Base-by-base conservation (phyloP, 2,797 vertebrate genomes). In the Girardinus metallicus region DNA sequence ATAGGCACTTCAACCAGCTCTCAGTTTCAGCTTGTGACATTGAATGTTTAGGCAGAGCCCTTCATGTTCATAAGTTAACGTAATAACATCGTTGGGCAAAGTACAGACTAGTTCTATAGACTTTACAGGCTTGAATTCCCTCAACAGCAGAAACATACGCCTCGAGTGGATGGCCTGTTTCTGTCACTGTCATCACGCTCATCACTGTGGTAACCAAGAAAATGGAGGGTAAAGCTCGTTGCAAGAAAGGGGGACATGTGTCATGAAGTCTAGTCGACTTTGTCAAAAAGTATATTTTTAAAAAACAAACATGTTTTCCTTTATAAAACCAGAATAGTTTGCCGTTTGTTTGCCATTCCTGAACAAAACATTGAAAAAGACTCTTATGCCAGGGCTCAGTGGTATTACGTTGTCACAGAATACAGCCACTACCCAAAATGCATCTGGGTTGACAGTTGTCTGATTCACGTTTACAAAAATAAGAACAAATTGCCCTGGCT, bases 401-500 rank as follows among this genome's bases (percentile, higher is more conserved):
- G 75, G 72, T 53, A 55, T 74, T 55, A 66, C 55, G 78, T 51
- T 77, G 72, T 78, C 74, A 81, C 21, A 81, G 43, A 47, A n/a
- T 31, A 73, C n/a, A 71, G 23, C 41, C 53, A 26, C 68, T 43
- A 53, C 73, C 68, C 23, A 77, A 74, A 82, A 80, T 23, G 34
- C 64, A 74, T 0, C 71, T 57, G 71, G 51, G 51, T 10, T 87
- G 79, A 68, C 85, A 85, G 77, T 16, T 74, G 74, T 74, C 29
- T 74, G 72, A 83, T 55, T n/a, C 51, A 79, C 70, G 31, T 26
- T 60, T 41, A 80, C 15, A 51, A 43, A 86, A 84, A 77, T 43
- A 74, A 81, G 47, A 31, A 82, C 29, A 83, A n/a, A 83, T 53
- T 64, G 43, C 46, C 75, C n/a, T 26, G 41, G 57, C 31, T 82